Evolutionary conservation across 2,113 vertebrate genomes (phyloP).

Genomic region (Lycaon pictus): DNA sequence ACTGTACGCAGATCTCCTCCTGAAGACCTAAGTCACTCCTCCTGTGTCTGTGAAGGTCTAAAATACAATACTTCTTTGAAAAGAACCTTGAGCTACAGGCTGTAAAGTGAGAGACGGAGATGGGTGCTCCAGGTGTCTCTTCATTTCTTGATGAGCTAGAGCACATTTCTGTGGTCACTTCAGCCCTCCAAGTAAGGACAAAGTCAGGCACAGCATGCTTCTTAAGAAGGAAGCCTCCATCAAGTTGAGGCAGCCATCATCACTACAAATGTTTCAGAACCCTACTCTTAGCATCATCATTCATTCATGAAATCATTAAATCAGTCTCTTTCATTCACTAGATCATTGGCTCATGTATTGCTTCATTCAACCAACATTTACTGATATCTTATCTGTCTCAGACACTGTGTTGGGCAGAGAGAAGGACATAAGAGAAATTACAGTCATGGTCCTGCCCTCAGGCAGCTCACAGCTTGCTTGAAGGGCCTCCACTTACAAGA

Average conservation of each 20-base stretch:
- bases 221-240: neutral
- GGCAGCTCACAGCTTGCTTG: neutral
- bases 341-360: neutral
- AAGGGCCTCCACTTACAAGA: neutral
- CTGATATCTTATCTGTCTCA: neutral
- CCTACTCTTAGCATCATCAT: neutral
- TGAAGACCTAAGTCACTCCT: neutral
- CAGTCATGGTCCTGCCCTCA: neutral
- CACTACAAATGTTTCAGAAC: neutral
- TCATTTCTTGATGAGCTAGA: neutral
- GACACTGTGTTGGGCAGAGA: neutral
- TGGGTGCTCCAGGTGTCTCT: neutral
- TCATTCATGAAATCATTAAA: neutral
- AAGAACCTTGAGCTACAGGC: neutral
- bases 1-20: neutral
- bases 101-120: rapidly evolving
- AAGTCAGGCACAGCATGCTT: neutral
- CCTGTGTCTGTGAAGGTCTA: neutral
- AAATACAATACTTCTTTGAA: neutral
- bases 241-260: neutral
- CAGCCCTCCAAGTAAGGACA: neutral
- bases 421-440: neutral
- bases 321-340: neutral
- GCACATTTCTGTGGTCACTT: neutral
- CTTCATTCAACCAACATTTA: neutral